Evolutionary conservation across 1,140 invertebrate species (phyloP).

Genomic region (Drosophila pallidifrons): DNA sequence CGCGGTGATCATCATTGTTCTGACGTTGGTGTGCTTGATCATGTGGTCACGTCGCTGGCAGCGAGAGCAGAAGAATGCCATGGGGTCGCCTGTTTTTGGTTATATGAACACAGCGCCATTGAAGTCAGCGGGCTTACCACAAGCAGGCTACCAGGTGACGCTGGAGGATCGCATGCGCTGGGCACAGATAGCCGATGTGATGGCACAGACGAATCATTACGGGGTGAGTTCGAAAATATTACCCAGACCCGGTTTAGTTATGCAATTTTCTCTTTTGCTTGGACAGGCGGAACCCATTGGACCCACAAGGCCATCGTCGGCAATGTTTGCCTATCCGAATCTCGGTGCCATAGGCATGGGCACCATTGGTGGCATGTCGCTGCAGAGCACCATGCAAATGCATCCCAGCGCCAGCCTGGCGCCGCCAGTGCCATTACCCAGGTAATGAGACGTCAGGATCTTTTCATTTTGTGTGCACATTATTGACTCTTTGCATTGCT

Average conservation of each 20-base stretch:
- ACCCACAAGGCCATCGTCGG: constrained; percentile 92
- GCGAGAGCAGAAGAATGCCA: constrained; percentile 92
- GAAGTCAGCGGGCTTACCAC: constrained; percentile 88
- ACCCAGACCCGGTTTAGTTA: no score
- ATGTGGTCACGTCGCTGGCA: constrained; percentile 97
- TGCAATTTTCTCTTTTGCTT: not conserved
- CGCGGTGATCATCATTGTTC: constrained; percentile 94
- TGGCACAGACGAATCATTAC: constrained; percentile 93
- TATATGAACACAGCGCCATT: constrained; percentile 92
- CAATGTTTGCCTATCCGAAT: constrained; percentile 92
- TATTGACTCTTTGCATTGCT: not conserved
- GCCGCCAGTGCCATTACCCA: constrained; percentile 91
- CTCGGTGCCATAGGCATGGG: constrained; percentile 82
- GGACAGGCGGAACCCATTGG: constrained; percentile 88
- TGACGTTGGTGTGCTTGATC: constrained; percentile 94
- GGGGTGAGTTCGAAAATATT: constrained; percentile 87
- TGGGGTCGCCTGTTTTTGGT: constrained; percentile 92
- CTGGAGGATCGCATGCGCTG: constrained; percentile 92
- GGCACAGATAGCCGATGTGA: constrained; percentile 94
- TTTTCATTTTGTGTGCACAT: no score
- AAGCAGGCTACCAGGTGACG: constrained; percentile 89
- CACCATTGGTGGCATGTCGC: constrained; percentile 84
- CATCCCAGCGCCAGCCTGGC: constrained; percentile 81
- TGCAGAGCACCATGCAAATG: constrained; percentile 86
- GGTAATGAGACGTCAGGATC: constrained; percentile 68